Evolutionary conservation across 2,797 vertebrate species (phyloP).

Genomic region (Sarcophilus harrisii): DNA sequence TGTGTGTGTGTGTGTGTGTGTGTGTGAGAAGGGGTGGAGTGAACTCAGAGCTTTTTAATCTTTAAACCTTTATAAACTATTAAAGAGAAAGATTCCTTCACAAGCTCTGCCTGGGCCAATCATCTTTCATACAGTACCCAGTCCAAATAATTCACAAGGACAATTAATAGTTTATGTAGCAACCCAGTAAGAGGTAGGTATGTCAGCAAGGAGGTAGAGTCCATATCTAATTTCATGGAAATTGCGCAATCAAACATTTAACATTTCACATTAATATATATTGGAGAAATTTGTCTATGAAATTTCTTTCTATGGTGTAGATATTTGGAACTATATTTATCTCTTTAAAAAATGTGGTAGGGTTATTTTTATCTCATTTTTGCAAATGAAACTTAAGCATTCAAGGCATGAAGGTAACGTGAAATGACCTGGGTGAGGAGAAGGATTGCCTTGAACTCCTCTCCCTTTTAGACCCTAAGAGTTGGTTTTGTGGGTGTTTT

Average conservation of each 20-base stretch:
- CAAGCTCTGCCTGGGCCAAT: neutral
- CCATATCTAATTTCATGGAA: neutral
- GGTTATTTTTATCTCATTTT: neutral
- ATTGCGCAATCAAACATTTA: neutral
- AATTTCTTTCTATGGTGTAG: neutral
- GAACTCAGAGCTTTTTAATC: neutral
- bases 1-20: neutral
- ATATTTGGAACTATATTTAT: neutral
- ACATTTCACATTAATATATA: neutral
- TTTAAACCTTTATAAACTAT: neutral
- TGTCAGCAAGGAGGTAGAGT: neutral
- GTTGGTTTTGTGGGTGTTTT: neutral
- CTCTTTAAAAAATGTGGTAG: neutral
- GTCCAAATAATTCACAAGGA: neutral
- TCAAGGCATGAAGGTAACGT: neutral
- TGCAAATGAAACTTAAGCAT: neutral
- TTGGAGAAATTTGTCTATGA: neutral
- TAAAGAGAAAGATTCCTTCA: neutral
- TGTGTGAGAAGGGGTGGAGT: neutral
- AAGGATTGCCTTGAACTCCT: neutral
- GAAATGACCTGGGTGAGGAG: neutral
- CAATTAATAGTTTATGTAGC: neutral
- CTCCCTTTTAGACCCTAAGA: neutral
- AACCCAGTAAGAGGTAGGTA: neutral
- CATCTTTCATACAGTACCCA: neutral